Percentiles rank a stretch among this genome's conserved stretches.
Evolutionary conservation across 30 jellyfish, hydroid and myxozoan genomes (phyloP).

Genomic region (Cassiopea andromeda): DNA sequence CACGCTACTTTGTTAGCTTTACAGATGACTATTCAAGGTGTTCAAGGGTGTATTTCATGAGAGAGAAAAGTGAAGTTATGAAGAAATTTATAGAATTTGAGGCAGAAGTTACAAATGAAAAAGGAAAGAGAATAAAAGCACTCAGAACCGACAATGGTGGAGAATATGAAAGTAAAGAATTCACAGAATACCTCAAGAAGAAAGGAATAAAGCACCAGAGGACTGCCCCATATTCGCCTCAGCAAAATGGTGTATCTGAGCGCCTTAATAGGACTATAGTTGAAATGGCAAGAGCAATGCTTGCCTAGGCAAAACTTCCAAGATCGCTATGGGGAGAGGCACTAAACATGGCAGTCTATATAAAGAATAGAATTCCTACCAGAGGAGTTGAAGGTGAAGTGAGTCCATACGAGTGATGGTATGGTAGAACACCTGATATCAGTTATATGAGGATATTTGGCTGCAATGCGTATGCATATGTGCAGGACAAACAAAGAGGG

Average conservation of each 20-base stretch:
- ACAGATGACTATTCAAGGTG: not conserved
- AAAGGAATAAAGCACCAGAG: not conserved
- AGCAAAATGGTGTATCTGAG: not conserved
- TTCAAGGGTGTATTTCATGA: not conserved
- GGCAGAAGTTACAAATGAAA: not conserved
- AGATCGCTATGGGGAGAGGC: not conserved
- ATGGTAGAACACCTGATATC: not conserved
- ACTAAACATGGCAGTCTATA: not conserved
- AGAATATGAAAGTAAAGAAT: not conserved
- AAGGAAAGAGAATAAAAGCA: not conserved
- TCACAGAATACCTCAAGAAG: not conserved
- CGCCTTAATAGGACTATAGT: not conserved
- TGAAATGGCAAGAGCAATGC: slow-evolving; percentile 11
- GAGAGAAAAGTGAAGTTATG: not conserved
- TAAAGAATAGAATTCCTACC: not conserved
- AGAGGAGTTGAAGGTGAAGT: not conserved
- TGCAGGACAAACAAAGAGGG: not conserved
- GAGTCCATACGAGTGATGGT: slow-evolving; percentile 2
- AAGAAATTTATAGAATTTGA: not conserved
- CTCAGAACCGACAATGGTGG: slow-evolving; percentile 8
- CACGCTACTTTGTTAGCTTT: not conserved
- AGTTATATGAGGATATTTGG: not conserved
- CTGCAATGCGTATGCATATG: not conserved
- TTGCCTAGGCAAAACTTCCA: not conserved
- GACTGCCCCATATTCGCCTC: not conserved